These are phyloP conservation scores for Pristionchus mayeri DNA, from an alignment of 2,888 invertebrate genomes.

Conservation along the genomic window DNA sequence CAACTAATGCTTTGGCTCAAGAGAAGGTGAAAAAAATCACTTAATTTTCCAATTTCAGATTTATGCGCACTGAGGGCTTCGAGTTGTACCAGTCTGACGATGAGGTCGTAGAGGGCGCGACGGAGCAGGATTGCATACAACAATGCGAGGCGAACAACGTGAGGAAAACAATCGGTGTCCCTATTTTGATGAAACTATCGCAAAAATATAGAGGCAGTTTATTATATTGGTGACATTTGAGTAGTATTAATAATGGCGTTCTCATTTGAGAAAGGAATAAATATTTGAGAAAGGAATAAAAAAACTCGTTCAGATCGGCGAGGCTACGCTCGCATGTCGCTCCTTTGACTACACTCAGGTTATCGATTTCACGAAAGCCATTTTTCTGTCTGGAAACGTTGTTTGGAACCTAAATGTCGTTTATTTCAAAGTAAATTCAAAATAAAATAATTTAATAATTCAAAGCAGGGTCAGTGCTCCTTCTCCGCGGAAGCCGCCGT, in stretches of 20 bases:
- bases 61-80: constrained; percentile 72
- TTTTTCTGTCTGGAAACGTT: too few relatives aligned
- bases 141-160: constrained; percentile 68
- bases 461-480: background rate
- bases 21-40: too few relatives aligned
- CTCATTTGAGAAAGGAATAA: too few relatives aligned
- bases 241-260: too few relatives aligned
- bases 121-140: constrained; percentile 66
- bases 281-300: too few relatives aligned
- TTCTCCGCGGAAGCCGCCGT: constrained; percentile 63
- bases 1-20: too few relatives aligned
- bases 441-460: background rate
- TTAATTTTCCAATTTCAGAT: too few relatives aligned
- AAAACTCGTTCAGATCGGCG: constrained; percentile 65
- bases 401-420: too few relatives aligned
- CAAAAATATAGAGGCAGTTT: background rate
- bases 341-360: constrained; percentile 70
- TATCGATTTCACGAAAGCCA: constrained; percentile 56
- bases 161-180: background rate
- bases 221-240: too few relatives aligned
- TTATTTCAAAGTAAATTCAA: background rate
- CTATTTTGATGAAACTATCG: background rate
- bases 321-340: constrained; percentile 59
- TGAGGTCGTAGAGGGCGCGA: constrained; percentile 53
- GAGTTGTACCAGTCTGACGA: constrained; percentile 72